Evolutionary conservation across 2,888 invertebrate genomes (phyloP), one percentile per base, ranked within the genome.

Genomic region (Scaptomyza polygonia): DNA sequence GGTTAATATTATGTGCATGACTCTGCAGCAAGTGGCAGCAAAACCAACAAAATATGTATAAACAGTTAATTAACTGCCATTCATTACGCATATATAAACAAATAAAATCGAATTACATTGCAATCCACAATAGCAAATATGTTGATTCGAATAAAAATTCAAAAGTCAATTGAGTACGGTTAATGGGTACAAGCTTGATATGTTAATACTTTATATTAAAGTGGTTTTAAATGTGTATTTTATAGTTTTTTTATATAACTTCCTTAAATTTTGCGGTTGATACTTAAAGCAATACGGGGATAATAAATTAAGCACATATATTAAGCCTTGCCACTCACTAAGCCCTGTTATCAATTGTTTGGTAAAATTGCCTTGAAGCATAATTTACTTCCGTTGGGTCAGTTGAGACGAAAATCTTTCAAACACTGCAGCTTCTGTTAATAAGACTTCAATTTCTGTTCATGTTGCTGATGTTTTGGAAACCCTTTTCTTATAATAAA

Each of bases 361-460:
- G 12, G 8, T 25, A 8, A 14, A 27, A 12, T 57, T 29, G 34
- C 36, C 14, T 56, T 27, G 32, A 62, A n/a, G 44, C 25, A 75
- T 79, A 78, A 78, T 81, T 75, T 72, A 81, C 75, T 47, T 43
- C 30, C 49, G 8, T 18, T 43, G 16, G 21, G 36, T 21, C 53
- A 14, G 18, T 44, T 21, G 11, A 30, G 11, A 5, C n/a, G 14
- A 11, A 7, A 21, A 25, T 21, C 7, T 11, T 11, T 34, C 18
- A 48, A 5, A 5, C 7, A 12, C 12, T 30, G 9, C 8, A 12
- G 47, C 5, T 12, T 18, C 29, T 30, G 47, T 16, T 18, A 16
- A 12, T 30, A 9, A 48, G 16, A 9, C 9, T 9, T 48, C 9
- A 18, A 16, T 12, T 8, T 47, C 16, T 27, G 6, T 16, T 45